Percentiles rank a stretch among this genome's conserved stretches.
Conservation (phyloP, 2,888 invertebrate species). For the Oscheius sp. region DNA sequence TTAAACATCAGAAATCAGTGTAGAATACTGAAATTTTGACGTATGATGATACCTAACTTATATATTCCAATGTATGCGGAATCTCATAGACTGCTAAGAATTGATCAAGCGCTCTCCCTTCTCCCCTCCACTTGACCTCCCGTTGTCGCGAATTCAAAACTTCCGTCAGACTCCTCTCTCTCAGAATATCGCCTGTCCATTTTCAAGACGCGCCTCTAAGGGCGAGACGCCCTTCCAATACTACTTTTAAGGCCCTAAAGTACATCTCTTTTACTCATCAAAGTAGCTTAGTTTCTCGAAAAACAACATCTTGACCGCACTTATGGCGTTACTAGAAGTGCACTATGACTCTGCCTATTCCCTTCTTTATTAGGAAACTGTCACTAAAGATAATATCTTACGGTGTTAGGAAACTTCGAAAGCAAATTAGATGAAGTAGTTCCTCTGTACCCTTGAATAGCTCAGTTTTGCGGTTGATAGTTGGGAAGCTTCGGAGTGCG, state of each 20-base stretch:
- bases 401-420: not conserved
- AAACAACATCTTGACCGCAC: constrained; percentile 10
- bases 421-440: too few species aligned
- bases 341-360: not conserved
- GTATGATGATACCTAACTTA: constrained; percentile 7
- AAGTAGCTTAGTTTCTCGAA: constrained; percentile 25
- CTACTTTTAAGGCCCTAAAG: constrained; percentile 8
- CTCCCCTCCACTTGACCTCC: constrained; percentile 28
- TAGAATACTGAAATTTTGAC: not conserved
- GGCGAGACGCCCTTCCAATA: constrained; percentile 2
- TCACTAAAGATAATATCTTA: not conserved
- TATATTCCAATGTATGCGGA: constrained; percentile 29
- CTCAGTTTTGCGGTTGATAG: constrained; percentile 16
- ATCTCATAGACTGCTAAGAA: constrained; percentile 28
- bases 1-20: constrained; percentile 1
- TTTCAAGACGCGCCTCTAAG: not conserved
- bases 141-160: constrained; percentile 10
- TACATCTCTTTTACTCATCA: constrained; percentile 24
- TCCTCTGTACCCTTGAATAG: not conserved
- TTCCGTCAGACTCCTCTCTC: not conserved
- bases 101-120: constrained; percentile 18
- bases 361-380: constrained; percentile 1
- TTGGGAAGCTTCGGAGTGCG: constrained; percentile 30
- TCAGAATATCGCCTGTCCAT: not conserved
- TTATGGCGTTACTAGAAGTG: not conserved